Conservation (phyloP, 2,888 invertebrate genomes). For the Colletes collaris region DNA sequence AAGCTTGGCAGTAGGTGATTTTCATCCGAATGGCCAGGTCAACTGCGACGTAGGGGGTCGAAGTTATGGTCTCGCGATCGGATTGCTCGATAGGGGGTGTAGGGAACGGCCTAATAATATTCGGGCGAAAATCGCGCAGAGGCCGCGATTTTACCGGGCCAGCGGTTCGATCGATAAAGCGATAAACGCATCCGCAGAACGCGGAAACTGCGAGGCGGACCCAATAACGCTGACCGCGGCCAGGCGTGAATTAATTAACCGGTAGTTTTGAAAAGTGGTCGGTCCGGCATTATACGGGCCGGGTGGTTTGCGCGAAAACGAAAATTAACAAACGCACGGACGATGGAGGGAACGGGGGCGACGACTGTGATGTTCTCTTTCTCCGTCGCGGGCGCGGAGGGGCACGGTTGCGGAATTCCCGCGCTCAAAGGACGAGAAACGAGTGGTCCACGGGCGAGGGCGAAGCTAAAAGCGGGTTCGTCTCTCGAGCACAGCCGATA, state of each 20-base stretch:
- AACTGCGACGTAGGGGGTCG: no score
- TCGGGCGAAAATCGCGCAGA: constrained; percentile 29
- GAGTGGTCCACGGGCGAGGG: constrained; percentile 31
- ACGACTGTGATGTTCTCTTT: not conserved
- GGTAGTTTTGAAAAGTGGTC: constrained; percentile 34
- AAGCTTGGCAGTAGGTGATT: no score
- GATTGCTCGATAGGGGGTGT: constrained; percentile 5
- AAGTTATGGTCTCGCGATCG: constrained; percentile 2
- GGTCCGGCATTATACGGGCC: constrained; percentile 20
- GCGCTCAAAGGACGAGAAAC: constrained; percentile 62
- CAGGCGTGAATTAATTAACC: constrained; percentile 52
- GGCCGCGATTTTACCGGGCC: constrained; percentile 37
- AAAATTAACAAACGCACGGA: constrained; percentile 30
- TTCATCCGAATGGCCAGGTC: no score
- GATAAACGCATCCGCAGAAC: constrained; percentile 46
- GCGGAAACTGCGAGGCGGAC: constrained; percentile 47
- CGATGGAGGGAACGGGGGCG: not conserved
- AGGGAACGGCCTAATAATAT: constrained; percentile 44
- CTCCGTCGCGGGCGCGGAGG: not conserved
- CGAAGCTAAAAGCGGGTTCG: constrained; percentile 44
- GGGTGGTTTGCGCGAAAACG: constrained; percentile 35
- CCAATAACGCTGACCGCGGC: constrained; percentile 6
- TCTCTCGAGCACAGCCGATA: constrained; percentile 42
- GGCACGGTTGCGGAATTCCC: constrained; percentile 41
- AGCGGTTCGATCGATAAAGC: constrained; percentile 46